Evolutionary conservation across 2,888 invertebrate genomes (phyloP).

Genomic region (Lasioglossum marginatum): DNA sequence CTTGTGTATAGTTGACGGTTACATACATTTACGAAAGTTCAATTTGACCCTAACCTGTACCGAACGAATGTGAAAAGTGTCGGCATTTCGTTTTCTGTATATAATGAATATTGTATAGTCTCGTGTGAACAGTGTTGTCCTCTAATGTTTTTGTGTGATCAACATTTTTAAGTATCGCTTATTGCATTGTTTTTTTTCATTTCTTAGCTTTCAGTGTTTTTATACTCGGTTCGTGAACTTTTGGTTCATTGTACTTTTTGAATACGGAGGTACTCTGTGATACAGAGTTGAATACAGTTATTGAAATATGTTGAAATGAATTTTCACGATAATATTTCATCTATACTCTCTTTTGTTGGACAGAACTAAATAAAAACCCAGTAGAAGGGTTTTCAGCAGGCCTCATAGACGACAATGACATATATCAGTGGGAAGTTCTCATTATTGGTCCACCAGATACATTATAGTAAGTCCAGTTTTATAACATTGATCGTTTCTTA

Average conservation of each 20-base stretch:
- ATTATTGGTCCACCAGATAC: conserved; percentile 99
- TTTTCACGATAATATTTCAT: neutral
- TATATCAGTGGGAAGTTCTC: conserved; percentile 99
- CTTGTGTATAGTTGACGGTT: conserved; percentile 36
- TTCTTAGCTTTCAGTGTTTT: conserved; percentile 3
- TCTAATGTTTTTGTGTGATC: neutral
- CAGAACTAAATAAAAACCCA: conserved; percentile 99
- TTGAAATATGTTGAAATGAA: neutral
- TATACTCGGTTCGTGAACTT: neutral
- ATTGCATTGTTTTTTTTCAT: neutral
- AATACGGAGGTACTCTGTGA: neutral
- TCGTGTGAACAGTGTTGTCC: conserved; percentile 8
- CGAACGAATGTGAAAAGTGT: conserved; percentile 32
- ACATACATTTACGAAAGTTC: conserved; percentile 37
- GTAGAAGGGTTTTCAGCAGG: conserved; percentile 99
- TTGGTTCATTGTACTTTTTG: no score
- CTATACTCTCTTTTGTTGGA: conserved; percentile 81
- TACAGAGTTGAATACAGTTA: neutral
- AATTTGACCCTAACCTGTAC: conserved; percentile 64
- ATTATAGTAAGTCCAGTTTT: conserved; percentile 91
- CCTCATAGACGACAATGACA: conserved; percentile 99
- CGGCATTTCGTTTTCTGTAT: neutral
- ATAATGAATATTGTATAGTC: neutral
- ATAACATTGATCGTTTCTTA: neutral
- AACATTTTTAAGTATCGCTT: neutral